Percentiles rank a stretch among this genome's conserved stretches.
phyloP scores from a whole-genome alignment of 1,140 invertebrate genomes.

The Dendroctonus valens region DNA sequence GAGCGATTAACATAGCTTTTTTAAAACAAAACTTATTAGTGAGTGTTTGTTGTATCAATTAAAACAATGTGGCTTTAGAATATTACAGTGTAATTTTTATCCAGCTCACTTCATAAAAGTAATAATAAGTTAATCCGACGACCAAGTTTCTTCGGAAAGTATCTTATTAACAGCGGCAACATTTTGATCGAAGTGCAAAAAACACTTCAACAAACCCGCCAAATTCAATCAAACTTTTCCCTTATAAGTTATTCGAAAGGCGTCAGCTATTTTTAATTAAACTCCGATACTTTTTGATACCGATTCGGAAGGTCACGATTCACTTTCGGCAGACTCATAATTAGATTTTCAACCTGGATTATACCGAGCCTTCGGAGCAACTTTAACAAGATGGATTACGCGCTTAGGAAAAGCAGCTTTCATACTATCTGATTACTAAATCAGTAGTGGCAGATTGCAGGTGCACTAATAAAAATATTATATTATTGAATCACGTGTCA shows the following conservation, averaged over 20 bases:
- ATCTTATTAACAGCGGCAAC: conserved; percentile 3
- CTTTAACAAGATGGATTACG: too few species aligned
- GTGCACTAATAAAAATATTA: too few species aligned
- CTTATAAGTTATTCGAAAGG: conserved; percentile 18
- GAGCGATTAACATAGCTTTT: too few species aligned
- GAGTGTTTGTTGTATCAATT: too few species aligned
- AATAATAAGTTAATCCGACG: conserved; percentile 18
- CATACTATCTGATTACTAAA: too few species aligned
- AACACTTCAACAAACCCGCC: background rate
- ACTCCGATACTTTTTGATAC: conserved; percentile 7
- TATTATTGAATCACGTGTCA: too few species aligned
- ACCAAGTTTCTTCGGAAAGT: conserved; percentile 9
- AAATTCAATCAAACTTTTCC: conserved; percentile 19
- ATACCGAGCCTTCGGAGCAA: background rate
- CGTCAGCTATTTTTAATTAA: conserved; percentile 25
- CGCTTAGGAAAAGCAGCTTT: too few species aligned
- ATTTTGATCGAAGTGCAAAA: conserved; percentile 13
- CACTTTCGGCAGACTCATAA: background rate
- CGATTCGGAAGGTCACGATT: background rate
- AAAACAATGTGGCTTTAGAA: too few species aligned
- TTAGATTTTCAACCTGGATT: conserved; percentile 6
- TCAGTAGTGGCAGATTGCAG: too few species aligned
- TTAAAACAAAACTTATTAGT: too few species aligned
- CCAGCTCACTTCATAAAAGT: background rate
- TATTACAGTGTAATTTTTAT: background rate